phyloP scores from a whole-genome alignment of 1,140 invertebrate genomes.

The Drosophila parvula region DNA sequence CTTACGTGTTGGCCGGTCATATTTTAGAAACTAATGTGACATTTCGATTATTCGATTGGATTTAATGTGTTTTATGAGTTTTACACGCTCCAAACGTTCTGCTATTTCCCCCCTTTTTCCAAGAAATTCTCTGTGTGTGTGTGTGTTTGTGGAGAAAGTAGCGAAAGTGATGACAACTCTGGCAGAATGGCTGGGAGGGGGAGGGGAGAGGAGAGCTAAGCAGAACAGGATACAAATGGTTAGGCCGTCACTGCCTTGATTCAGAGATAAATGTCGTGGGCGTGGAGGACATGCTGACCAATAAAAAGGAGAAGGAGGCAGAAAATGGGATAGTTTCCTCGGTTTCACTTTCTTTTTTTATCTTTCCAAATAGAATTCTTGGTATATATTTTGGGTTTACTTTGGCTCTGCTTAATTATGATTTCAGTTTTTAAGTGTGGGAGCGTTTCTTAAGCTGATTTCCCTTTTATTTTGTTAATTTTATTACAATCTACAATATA shows the following conservation, averaged over 20 bases:
- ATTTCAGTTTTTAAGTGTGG: no score
- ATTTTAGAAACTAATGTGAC: conserved; percentile 84
- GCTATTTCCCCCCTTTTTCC: conserved; percentile 16
- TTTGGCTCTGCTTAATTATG: no score
- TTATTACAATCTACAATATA: no score
- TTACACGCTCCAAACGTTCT: conserved; percentile 66
- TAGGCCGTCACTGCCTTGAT: conserved; percentile 51
- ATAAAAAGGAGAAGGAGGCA: conserved; percentile 1
- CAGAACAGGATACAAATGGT: conserved; percentile 28
- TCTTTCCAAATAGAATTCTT: neutral
- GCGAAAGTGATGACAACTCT: conserved; percentile 60
- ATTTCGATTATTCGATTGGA: conserved; percentile 84
- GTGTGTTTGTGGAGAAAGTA: conserved; percentile 1
- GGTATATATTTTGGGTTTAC: no score
- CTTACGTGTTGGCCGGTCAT: conserved; percentile 73
- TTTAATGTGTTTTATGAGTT: conserved; percentile 84
- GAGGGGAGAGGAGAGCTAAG: neutral
- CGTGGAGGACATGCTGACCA: conserved; percentile 37
- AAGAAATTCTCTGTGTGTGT: neutral
- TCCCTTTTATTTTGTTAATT: no score
- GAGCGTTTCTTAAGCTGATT: no score
- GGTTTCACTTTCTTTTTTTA: neutral
- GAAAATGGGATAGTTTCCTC: neutral
- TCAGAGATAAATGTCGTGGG: conserved; percentile 53
- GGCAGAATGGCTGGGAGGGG: neutral